A percentile compares a stretch with the other conserved stretches of the same genome.
phyloP scores from a whole-genome alignment of 2,113 vertebrate species.

The Corynorhinus townsendii region DNA sequence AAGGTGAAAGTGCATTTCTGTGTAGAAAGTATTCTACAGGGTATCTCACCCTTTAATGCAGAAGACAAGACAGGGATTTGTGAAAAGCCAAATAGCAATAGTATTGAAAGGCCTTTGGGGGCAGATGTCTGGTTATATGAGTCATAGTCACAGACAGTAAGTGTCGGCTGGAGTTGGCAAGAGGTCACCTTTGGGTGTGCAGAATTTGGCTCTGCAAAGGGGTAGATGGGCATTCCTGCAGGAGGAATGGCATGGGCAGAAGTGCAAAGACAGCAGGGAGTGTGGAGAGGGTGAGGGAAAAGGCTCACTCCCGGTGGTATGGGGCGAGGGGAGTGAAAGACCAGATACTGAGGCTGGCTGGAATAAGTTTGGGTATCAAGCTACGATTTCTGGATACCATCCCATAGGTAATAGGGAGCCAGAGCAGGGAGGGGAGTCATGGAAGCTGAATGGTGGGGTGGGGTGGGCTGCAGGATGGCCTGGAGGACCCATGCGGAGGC shows the following conservation, averaged over 20 bases:
- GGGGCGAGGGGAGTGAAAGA: too few species aligned
- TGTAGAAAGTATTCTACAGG: neutral
- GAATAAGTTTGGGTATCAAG: neutral
- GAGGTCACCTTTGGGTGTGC: neutral
- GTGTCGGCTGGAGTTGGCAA: neutral
- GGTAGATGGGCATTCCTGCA: neutral
- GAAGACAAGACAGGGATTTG: neutral
- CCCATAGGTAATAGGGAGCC: neutral
- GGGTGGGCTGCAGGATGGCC: neutral
- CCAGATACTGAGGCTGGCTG: neutral
- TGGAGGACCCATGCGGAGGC: neutral
- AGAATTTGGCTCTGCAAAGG: neutral
- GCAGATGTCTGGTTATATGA: neutral
- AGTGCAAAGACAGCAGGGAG: neutral
- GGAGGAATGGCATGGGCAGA: too few species aligned
- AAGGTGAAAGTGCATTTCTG: neutral
- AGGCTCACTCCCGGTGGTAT: fast-evolving
- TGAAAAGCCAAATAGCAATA: neutral
- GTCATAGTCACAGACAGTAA: neutral
- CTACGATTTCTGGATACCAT: neutral
- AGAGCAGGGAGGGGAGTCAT: neutral
- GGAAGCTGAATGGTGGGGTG: neutral
- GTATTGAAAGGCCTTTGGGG: neutral
- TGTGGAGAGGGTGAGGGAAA: neutral
- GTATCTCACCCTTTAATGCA: neutral